Conservation (phyloP, 2,888 invertebrate species). For the Catocala nupta region DNA sequence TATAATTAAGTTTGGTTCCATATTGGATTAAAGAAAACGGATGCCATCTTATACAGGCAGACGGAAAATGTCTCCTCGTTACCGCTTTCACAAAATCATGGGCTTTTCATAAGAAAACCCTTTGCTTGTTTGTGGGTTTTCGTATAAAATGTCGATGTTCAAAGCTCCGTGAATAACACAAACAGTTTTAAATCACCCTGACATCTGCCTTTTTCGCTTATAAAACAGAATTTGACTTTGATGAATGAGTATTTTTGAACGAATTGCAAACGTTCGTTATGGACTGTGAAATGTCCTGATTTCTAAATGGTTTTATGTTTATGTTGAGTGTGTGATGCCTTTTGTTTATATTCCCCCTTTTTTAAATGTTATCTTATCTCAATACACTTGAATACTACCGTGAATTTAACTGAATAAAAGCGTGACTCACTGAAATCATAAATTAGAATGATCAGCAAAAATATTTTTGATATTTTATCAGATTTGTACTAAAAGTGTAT, state of each 20-base stretch:
- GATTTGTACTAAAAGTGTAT: not conserved
- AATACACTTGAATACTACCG: not conserved
- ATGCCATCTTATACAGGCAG: too few relatives aligned
- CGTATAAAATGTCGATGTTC: constrained; percentile 3
- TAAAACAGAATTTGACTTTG: constrained; percentile 25
- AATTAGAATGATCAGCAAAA: not conserved
- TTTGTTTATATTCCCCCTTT: not conserved
- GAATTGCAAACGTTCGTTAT: constrained; percentile 3
- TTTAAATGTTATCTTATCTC: not conserved
- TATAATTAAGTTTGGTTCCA: not conserved
- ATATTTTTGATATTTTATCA: constrained; percentile 3
- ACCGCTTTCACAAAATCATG: not conserved
- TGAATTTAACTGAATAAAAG: not conserved
- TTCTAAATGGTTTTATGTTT: not conserved
- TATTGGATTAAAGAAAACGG: constrained; percentile 4
- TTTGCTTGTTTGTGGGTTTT: not conserved
- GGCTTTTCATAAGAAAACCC: not conserved
- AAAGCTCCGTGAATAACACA: constrained; percentile 1
- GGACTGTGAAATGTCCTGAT: not conserved
- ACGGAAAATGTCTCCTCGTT: too few relatives aligned
- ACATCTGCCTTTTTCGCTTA: constrained; percentile 15
- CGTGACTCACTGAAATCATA: constrained; percentile 3
- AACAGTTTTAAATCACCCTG: constrained; percentile 12
- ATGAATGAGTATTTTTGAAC: constrained; percentile 28
- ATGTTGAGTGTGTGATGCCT: not conserved